Percentiles rank a stretch among this genome's conserved stretches.
Conservation (phyloP, 1,140 invertebrate genomes). For the Rhopalosiphum maidis region DNA sequence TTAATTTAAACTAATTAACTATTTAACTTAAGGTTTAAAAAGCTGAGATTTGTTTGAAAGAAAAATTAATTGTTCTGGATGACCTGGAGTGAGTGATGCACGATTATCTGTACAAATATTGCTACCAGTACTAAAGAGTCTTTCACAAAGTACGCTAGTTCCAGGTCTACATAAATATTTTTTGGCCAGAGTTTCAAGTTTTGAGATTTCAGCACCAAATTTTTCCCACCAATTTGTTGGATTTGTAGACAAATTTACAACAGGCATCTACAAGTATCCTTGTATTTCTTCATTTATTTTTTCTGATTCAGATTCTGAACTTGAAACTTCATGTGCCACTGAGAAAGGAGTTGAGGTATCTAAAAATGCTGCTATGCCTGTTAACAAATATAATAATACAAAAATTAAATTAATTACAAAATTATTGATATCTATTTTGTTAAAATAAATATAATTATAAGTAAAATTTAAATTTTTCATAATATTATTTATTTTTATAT, state of each 20-base stretch:
- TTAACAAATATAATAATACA: neutral
- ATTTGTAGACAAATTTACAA: neutral
- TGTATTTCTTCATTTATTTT: neutral
- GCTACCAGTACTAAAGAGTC: neutral
- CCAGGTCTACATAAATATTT: neutral
- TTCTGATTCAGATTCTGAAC: neutral
- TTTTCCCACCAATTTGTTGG: neutral
- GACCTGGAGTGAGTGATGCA: neutral
- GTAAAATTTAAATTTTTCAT: neutral
- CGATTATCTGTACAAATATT: neutral
- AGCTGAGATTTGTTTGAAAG: neutral
- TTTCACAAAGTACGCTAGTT: neutral
- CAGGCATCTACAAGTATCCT: neutral
- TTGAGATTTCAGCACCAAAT: neutral
- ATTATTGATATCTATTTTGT: neutral
- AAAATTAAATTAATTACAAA: too few relatives aligned
- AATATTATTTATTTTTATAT: neutral
- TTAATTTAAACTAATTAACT: too few relatives aligned
- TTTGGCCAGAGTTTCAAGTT: neutral
- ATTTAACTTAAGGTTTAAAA: neutral
- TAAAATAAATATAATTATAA: neutral
- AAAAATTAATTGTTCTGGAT: neutral
- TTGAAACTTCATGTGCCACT: neutral
- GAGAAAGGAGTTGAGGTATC: neutral
- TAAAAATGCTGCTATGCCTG: neutral